Conservation (phyloP, 1,140 invertebrate species). For the Neotoxoptera formosana region DNA sequence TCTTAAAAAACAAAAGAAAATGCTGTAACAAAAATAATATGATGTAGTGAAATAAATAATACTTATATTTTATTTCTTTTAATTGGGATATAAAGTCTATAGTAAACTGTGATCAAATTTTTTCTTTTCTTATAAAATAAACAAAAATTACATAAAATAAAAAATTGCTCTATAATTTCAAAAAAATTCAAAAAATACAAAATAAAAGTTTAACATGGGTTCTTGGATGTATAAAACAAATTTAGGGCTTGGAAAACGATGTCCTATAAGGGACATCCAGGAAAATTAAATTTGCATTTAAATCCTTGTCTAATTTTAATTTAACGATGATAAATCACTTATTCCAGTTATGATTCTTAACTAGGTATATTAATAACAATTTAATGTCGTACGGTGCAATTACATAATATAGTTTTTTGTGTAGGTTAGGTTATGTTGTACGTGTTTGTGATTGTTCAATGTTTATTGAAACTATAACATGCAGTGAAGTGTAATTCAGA, state of each 20-base stretch:
- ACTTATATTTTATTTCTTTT: too few relatives aligned
- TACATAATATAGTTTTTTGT: background rate
- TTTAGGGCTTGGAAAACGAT: background rate
- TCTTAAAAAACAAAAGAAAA: background rate
- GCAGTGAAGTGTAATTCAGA: background rate
- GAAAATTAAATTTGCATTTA: background rate
- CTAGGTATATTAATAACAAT: background rate
- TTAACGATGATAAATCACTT: background rate
- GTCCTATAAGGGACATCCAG: background rate
- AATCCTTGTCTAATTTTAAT: background rate
- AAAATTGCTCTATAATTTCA: too few relatives aligned
- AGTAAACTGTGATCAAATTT: background rate
- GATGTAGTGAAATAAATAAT: background rate
- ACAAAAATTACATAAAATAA: background rate
- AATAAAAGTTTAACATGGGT: background rate
- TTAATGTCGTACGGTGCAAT: background rate
- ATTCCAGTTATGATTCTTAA: background rate
- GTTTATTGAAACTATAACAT: background rate
- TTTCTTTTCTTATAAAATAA: background rate
- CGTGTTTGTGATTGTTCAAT: background rate
- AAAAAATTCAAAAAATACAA: too few relatives aligned
- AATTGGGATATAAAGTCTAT: background rate
- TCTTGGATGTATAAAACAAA: background rate
- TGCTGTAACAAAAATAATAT: background rate
- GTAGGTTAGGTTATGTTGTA: too few relatives aligned